Base-by-base conservation (phyloP, 2,113 vertebrate species). In the Ramphastos sulfuratus region DNA sequence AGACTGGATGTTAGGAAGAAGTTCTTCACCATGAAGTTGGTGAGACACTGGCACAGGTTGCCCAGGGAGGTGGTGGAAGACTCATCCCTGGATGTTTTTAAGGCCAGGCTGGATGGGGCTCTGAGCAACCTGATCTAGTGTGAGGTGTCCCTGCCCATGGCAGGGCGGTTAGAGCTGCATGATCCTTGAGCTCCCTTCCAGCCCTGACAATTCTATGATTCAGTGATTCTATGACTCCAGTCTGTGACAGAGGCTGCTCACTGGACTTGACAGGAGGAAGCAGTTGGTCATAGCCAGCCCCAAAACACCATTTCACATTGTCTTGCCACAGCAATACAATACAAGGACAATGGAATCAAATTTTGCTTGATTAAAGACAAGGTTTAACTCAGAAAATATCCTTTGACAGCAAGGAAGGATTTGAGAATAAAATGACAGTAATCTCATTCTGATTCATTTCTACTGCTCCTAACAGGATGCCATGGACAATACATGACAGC, bases 361-460 rank as follows among this genome's bases (percentile, higher is more conserved):
- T 74, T 80, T 94, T 83, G 79, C 60, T 46, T 67, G 42, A 89
- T 82, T 96, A 93, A 93, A 87, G 69, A 87, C 35, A 71, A 77
- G 28, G 54, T 85, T 92, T 85, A 71, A 37, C 69, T 91, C 74
- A 71, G 82, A 92, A 94, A 92, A 92, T 25, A 82, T 24, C 18
- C 13, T 92, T 91, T 85, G 87, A 87, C 76, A 85, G 82, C 73
- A 94, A 87, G 71, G 42, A 79, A 85, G 20, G 33, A 89, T 66
- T 67, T 85, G 60, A 82, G 64, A 94, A 89, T 61, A 85, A 89
- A 87, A 91, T 27, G 33, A 83, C 70, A 84, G 80, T 86, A 78
- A 90, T 73, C 39, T 50, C 25, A 78, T 72, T 88, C 69, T 44
- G 27, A 18, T 80, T 89, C 27, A 58, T 81, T 88, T 90, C 69